phyloP scores from a whole-genome alignment of 2,113 vertebrate genomes.

The Psilopsiagon aymara region DNA sequence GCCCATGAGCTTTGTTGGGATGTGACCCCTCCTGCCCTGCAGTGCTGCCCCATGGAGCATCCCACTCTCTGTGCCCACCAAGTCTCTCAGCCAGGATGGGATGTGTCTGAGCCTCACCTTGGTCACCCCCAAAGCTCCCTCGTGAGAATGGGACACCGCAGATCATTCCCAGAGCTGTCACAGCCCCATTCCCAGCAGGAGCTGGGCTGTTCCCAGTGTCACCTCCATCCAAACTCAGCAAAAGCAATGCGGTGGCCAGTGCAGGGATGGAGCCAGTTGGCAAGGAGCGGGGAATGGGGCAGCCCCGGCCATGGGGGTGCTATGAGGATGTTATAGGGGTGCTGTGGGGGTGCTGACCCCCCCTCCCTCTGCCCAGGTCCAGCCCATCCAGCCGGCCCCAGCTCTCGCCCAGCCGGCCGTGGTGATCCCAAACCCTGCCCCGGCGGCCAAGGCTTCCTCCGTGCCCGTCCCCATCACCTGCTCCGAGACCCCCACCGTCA shows the following conservation, averaged over 20 bases:
- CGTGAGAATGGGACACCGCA: neutral
- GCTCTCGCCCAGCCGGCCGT: conserved; percentile 80
- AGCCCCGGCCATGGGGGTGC: neutral
- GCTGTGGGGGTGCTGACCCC: neutral
- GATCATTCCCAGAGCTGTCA: too few species aligned
- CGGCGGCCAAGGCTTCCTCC: conserved; percentile 69
- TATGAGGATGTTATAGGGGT: neutral
- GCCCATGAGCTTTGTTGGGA: neutral
- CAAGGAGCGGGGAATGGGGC: neutral
- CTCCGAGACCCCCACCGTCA: conserved; percentile 89
- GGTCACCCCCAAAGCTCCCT: neutral
- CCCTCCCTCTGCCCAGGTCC: conserved; percentile 55
- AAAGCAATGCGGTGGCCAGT: fast-evolving
- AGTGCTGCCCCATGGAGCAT: neutral
- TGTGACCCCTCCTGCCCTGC: fast-evolving
- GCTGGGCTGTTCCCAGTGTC: neutral
- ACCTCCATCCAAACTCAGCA: too few species aligned
- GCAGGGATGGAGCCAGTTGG: neutral
- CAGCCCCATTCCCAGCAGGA: neutral
- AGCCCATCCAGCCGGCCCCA: conserved; percentile 78
- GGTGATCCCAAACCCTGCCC: conserved; percentile 82
- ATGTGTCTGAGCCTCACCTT: neutral
- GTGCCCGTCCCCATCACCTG: conserved; percentile 81
- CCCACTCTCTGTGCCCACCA: neutral
- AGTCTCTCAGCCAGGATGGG: neutral